phyloP scores from a whole-genome alignment of 1,140 invertebrate genomes.

The Cepaea nemoralis region DNA sequence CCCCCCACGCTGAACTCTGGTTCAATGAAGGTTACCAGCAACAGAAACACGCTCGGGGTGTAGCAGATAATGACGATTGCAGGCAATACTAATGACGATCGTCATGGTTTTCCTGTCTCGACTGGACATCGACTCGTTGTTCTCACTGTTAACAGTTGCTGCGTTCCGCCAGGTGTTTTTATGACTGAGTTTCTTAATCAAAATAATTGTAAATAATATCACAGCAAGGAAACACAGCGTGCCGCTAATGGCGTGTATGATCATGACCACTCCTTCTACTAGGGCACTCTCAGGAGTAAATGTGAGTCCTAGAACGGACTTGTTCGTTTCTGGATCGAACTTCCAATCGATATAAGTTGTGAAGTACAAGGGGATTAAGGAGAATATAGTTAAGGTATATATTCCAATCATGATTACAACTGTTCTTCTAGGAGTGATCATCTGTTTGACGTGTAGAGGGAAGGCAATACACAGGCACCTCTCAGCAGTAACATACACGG shows the following conservation, averaged over 20 bases:
- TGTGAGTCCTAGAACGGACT: neutral
- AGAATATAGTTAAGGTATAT: neutral
- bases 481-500: too few species aligned
- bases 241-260: neutral
- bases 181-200: neutral
- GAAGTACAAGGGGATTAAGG: neutral
- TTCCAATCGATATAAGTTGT: conserved; percentile 13
- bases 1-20: neutral
- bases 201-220: neutral
- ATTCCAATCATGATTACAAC: neutral
- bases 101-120: neutral
- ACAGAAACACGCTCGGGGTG: neutral
- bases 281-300: neutral
- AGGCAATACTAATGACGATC: neutral
- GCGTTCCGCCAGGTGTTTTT: neutral
- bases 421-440: conserved; percentile 7
- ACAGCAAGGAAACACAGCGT: neutral
- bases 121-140: neutral
- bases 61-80: neutral
- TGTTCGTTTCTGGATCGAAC: neutral
- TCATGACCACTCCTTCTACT: neutral
- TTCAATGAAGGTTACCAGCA: neutral
- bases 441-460: neutral
- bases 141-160: neutral
- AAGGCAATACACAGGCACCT: neutral